Base-by-base conservation (phyloP, 2,113 vertebrate genomes). In the Muscicapa adusta region DNA sequence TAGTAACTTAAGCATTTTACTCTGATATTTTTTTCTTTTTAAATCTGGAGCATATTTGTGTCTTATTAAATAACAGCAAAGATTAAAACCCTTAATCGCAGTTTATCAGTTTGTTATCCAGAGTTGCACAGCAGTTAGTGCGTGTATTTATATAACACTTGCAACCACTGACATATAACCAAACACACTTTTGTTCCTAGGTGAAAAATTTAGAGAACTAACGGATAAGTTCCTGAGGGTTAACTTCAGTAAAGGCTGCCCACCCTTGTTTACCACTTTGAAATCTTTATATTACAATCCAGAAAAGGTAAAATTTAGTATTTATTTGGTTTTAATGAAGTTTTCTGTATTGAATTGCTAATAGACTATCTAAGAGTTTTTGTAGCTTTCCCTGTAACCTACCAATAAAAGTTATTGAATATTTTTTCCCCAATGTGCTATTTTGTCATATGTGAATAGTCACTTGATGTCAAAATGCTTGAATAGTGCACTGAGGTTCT, bases 181-280 rank as follows among this genome's bases (percentile, higher is more conserved):
- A 95, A 97, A 95, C 96, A 93, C 76, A 87, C 92, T 98, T 97
- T 97, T 97, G 84, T 97, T 98, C 97, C 85, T 96, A 98, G 98
- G 98, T 98, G 97, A 97, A 95, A 98, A 97, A 92, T 98, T 98
- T 97, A 98, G 97, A 98, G 97, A 98, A 95, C 94, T 97, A 94
- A 96, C 97, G 97, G 98, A 98, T 97, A 98, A 97, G 89, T 98
- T 98, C 96, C 96, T 98, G 96, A 97, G 98, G 93, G 86, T 97
- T 96, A 96, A 98, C 97, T 98, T 98, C 95, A 98, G 98, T 97
- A 98, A 98, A 98, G 98, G 98, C 83, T 98, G 98, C 60, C 98
- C 97, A 88, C 97, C 98, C 61, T 97, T 98, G 97, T 98, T 98
- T 97, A 98, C 98, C 91, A 98, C 98, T 95, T 97, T 98, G 97